Percentiles rank a stretch among this genome's conserved stretches.
phyloP scores from a whole-genome alignment of 1,140 invertebrate genomes.

The Armadillidium nasatum region DNA sequence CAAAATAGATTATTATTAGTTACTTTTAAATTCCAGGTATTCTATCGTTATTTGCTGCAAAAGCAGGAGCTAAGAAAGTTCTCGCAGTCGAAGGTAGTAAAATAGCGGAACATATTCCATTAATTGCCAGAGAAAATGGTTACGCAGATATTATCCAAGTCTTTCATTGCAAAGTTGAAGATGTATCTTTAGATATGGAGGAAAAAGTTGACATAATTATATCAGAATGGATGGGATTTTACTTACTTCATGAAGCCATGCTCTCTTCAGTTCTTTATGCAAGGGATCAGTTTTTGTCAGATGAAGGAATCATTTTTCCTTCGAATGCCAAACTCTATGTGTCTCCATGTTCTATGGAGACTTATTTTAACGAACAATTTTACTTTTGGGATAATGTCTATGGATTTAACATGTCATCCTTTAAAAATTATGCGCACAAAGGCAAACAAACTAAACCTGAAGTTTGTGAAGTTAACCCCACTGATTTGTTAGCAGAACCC shows the following conservation, averaged over 20 bases:
- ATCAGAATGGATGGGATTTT: constrained; percentile 99
- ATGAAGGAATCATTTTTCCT: constrained; percentile 54
- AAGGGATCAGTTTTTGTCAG: constrained; percentile 62
- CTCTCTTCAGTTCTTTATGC: constrained; percentile 86
- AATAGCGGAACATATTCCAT: constrained; percentile 72
- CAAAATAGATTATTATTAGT: not conserved
- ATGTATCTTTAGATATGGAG: constrained; percentile 57
- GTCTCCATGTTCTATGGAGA: constrained; percentile 67
- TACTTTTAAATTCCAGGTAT: constrained; percentile 60
- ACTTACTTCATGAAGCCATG: constrained; percentile 97
- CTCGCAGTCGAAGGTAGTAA: constrained; percentile 89
- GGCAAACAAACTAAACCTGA: constrained; percentile 45
- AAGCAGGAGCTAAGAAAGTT: constrained; percentile 84
- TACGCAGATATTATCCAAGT: constrained; percentile 50
- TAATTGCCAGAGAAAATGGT: constrained; percentile 61
- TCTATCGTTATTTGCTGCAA: constrained; percentile 89
- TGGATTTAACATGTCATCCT: constrained; percentile 48
- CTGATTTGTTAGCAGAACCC: constrained; percentile 52
- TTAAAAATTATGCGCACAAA: constrained; percentile 32
- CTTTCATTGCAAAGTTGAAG: constrained; percentile 62
- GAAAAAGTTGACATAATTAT: constrained; percentile 90
- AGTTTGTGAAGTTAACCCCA: constrained; percentile 43
- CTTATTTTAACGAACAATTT: constrained; percentile 54
- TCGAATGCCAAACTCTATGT: constrained; percentile 50
- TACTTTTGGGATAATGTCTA: constrained; percentile 61